Evolutionary conservation across 2,797 vertebrate species (phyloP).

Genomic region (Clarias laeviceps): DNA sequence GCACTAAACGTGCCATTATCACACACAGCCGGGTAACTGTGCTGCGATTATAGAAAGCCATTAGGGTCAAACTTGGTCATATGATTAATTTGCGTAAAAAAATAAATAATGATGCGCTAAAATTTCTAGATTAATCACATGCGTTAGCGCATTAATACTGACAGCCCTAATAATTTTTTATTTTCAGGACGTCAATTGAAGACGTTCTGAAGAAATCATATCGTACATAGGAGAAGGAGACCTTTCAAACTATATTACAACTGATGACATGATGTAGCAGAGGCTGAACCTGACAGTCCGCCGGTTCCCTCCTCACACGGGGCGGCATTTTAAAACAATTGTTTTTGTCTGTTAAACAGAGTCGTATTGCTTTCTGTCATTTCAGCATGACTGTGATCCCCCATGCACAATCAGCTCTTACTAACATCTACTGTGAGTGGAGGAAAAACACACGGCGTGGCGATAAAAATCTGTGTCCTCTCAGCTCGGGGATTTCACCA

Average conservation of each 20-base stretch:
- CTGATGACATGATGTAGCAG: background rate
- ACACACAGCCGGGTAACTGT: too few relatives aligned
- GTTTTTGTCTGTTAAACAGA: constrained; percentile 7
- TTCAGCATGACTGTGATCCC: constrained; percentile 27
- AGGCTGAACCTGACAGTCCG: background rate
- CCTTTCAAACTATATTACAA: background rate
- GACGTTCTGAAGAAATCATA: background rate
- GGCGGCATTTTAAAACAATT: background rate
- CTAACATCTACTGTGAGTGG: constrained; percentile 25
- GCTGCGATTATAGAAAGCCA: too few relatives aligned
- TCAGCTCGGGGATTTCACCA: constrained; percentile 28
- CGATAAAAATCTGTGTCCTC: constrained; percentile 37
- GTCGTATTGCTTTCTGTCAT: constrained; percentile 33
- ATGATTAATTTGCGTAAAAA: too few relatives aligned
- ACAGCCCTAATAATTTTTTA: background rate
- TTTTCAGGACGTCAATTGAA: background rate
- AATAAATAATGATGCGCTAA: too few relatives aligned
- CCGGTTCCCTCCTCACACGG: background rate
- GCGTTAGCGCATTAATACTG: too few relatives aligned
- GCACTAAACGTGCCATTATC: too few relatives aligned
- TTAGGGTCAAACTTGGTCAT: too few relatives aligned
- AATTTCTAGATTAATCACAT: too few relatives aligned
- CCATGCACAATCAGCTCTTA: constrained; percentile 38
- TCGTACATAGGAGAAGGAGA: background rate
- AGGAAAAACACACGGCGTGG: constrained; percentile 5